phyloP scores from a whole-genome alignment of 2,797 vertebrate genomes.

The Myotis planiceps region DNA sequence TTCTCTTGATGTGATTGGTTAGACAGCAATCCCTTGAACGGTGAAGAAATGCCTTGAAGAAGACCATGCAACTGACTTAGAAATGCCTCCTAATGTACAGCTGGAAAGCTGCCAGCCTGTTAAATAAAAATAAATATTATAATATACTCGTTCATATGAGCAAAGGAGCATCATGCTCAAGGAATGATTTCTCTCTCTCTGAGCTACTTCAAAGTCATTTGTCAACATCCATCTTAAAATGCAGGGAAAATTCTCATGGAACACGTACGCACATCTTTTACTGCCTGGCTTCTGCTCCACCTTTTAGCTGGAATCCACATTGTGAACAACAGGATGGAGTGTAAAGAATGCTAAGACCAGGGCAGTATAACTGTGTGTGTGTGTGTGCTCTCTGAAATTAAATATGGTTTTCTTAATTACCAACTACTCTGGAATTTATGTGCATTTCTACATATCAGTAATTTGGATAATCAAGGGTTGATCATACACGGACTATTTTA shows the following conservation, averaged over 20 bases:
- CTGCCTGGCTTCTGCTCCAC: neutral
- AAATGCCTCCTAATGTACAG: slow-evolving; percentile 34
- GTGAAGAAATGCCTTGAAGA: slow-evolving; percentile 32
- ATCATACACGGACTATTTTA: neutral
- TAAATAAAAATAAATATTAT: slow-evolving; percentile 50
- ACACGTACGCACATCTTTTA: neutral
- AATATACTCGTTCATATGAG: neutral
- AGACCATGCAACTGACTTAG: slow-evolving; percentile 1
- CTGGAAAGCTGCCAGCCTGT: slow-evolving; percentile 5
- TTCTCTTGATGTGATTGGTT: neutral
- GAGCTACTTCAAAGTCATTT: slow-evolving; percentile 51
- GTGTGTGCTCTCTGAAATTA: neutral
- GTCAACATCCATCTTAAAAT: slow-evolving; percentile 9
- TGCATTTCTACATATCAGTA: neutral
- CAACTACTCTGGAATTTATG: slow-evolving; percentile 4
- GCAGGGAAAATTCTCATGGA: neutral
- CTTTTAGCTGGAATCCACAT: neutral
- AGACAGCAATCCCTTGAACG: neutral
- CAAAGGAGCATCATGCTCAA: slow-evolving; percentile 39
- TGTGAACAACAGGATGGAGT: slow-evolving; percentile 11
- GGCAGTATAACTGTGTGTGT: neutral
- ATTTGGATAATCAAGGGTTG: neutral
- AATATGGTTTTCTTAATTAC: slow-evolving; percentile 29
- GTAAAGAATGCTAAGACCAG: slow-evolving; percentile 4
- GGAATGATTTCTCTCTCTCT: neutral